Percentiles rank a stretch among this genome's conserved stretches.
phyloP scores from a whole-genome alignment of 2,888 invertebrate genomes.

The Syrphus vitripennis region DNA sequence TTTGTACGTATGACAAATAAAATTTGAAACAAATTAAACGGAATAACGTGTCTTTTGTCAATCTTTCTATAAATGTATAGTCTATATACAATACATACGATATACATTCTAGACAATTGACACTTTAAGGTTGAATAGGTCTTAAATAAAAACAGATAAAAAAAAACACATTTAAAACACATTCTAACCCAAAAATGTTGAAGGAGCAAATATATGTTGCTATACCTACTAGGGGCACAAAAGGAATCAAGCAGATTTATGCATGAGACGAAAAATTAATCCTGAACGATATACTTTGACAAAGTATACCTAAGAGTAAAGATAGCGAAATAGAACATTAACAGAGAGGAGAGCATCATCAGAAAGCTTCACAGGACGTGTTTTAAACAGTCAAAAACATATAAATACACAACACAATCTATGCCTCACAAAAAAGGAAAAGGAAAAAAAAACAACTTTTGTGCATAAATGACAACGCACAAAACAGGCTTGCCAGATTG shows the following conservation, averaged over 20 bases:
- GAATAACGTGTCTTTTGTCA: no score
- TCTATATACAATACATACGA: no score
- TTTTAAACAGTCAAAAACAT: background rate
- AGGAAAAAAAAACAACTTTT: no score
- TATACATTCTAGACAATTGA: no score
- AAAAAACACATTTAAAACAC: background rate
- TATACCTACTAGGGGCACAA: background rate
- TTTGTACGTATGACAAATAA: no score
- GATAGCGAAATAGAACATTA: slow-evolving; percentile 4
- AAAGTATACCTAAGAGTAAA: slow-evolving; percentile 56
- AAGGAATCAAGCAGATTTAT: slow-evolving; percentile 59
- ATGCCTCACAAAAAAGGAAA: background rate
- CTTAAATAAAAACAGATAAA: background rate
- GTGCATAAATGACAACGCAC: no score
- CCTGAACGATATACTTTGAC: slow-evolving; percentile 62
- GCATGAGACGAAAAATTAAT: slow-evolving; percentile 62
- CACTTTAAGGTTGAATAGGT: background rate
- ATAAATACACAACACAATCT: background rate
- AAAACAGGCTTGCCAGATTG: no score
- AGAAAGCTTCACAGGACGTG: slow-evolving; percentile 5
- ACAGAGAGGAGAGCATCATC: slow-evolving; percentile 1
- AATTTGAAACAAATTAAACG: no score
- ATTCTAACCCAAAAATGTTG: background rate
- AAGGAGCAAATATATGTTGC: slow-evolving; percentile 19
- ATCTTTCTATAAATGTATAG: no score